A percentile compares a stretch with the other conserved stretches of the same genome.
Evolutionary conservation across 2,888 invertebrate species (phyloP).

Genomic region (Unio delphinus): DNA sequence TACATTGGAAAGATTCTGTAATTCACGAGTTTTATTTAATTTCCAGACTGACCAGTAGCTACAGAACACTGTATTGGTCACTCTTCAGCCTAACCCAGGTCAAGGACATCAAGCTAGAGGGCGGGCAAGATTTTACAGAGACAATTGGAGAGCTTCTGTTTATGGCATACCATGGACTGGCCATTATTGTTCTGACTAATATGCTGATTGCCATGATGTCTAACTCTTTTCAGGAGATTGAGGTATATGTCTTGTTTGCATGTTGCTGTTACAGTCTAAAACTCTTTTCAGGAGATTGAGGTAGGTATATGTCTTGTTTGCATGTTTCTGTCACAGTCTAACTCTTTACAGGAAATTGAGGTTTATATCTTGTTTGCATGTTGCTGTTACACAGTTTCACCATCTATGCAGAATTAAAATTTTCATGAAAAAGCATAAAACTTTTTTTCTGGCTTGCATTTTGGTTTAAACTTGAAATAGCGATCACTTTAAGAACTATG

Average conservation of each 20-base stretch:
- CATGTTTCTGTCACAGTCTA: conserved; percentile 68
- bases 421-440: too few species aligned
- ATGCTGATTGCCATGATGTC: conserved; percentile 75
- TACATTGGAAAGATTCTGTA: too few species aligned
- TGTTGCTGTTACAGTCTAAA: conserved; percentile 57
- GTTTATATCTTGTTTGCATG: conserved; percentile 69
- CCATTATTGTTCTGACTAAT: conserved; percentile 73
- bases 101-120: conserved; percentile 65
- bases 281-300: conserved; percentile 71
- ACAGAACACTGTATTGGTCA: conserved; percentile 71
- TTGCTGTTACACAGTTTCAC: too few species aligned
- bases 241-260: conserved; percentile 27
- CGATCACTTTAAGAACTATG: too few species aligned
- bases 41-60: conserved; percentile 56
- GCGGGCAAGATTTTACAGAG: conserved; percentile 70
- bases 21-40: too few species aligned
- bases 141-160: conserved; percentile 71
- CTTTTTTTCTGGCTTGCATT: too few species aligned
- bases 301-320: conserved; percentile 56
- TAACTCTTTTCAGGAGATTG: conserved; percentile 73
- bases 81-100: conserved; percentile 72
- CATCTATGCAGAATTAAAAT: too few species aligned
- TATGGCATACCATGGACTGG: conserved; percentile 73
- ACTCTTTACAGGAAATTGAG: conserved; percentile 73
- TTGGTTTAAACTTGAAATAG: too few species aligned